These are phyloP conservation scores for Phymorhynchus buccinoides DNA, from an alignment of 1,140 invertebrate genomes.

Conservation along the genomic window DNA sequence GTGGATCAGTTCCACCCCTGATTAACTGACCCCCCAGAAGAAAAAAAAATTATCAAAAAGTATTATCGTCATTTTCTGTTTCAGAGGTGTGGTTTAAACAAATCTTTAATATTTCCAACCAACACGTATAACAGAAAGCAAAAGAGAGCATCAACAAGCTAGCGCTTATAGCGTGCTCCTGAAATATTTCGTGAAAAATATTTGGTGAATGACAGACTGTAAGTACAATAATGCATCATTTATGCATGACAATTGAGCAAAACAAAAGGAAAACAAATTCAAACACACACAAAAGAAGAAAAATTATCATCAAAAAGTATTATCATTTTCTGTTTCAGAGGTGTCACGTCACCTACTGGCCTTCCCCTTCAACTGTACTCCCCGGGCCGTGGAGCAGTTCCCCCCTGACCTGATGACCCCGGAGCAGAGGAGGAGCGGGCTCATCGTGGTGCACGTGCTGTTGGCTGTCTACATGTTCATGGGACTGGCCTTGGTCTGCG, in stretches of 20 bases:
- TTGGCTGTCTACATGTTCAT: constrained; percentile 66
- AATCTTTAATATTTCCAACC: no score
- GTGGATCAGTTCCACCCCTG: not conserved
- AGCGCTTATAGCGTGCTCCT: no score
- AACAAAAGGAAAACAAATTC: not conserved
- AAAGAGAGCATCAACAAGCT: no score
- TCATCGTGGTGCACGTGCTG: constrained; percentile 63
- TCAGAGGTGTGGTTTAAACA: not conserved
- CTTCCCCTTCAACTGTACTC: constrained; percentile 72
- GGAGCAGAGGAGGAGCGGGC: constrained; percentile 65
- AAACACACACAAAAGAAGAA: not conserved
- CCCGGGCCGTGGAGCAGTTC: constrained; percentile 70
- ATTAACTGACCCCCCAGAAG: not conserved
- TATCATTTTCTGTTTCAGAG: constrained; percentile 35
- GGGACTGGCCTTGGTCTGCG: constrained; percentile 69
- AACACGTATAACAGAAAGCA: no score
- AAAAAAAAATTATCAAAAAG: not conserved
- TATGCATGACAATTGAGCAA: not conserved
- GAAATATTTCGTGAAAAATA: no score
- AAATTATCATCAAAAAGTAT: not conserved
- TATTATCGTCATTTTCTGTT: not conserved
- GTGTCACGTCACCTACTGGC: constrained; percentile 50
- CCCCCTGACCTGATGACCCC: constrained; percentile 69
- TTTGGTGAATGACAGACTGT: no score
- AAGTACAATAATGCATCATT: no score